These are phyloP conservation scores for Myotis findleyi DNA, from an alignment of 2,797 vertebrate genomes.

Conservation along the genomic window DNA sequence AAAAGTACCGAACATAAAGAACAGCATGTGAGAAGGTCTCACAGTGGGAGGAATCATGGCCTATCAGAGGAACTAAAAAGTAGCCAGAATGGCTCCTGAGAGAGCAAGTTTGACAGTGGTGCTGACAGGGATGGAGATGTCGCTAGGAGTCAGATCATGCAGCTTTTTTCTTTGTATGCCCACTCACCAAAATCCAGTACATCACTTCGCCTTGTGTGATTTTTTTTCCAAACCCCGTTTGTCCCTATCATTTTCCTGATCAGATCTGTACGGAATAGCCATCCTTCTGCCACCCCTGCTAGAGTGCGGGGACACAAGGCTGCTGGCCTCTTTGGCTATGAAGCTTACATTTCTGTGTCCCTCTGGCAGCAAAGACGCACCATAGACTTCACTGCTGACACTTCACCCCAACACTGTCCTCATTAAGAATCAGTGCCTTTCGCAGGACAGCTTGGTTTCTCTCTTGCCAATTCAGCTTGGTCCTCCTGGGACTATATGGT, in stretches of 20 bases:
- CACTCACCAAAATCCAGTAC: neutral
- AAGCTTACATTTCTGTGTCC: neutral
- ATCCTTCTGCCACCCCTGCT: neutral
- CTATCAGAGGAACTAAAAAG: neutral
- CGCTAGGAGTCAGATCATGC: neutral
- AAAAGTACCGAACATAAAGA: neutral
- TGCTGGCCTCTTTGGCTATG: neutral
- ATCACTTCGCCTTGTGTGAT: neutral
- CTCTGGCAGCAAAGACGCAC: neutral
- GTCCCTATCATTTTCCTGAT: neutral
- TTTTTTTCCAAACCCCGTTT: neutral
- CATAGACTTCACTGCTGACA: neutral
- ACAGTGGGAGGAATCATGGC: neutral
- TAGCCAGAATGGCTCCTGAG: neutral
- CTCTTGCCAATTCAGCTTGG: neutral
- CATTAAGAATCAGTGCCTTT: neutral
- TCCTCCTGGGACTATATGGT: neutral
- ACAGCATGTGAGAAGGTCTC: neutral
- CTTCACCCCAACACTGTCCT: neutral
- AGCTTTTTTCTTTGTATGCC: conserved; percentile 3
- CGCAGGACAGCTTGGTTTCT: neutral
- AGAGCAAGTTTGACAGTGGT: neutral
- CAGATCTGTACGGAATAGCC: neutral
- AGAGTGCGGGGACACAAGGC: neutral
- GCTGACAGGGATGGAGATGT: neutral